Evolutionary conservation across 2,797 vertebrate genomes (phyloP).

Genomic region (Vipera ursinii): DNA sequence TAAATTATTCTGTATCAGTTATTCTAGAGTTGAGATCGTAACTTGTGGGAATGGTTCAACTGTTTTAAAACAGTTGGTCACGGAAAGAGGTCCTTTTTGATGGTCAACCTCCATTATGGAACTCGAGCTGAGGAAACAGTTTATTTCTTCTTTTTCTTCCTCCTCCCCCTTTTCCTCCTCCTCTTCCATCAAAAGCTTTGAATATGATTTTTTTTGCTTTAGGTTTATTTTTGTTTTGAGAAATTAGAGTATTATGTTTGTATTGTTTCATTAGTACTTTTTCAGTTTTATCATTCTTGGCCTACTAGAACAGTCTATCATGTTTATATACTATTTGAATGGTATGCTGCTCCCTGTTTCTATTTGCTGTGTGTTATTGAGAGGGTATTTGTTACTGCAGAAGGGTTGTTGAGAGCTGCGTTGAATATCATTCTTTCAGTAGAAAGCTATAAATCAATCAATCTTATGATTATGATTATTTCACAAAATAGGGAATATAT

Average conservation of each 20-base stretch:
- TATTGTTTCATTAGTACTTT: neutral
- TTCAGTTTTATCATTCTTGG: neutral
- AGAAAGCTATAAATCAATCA: neutral
- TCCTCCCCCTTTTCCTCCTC: neutral
- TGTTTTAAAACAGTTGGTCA: neutral
- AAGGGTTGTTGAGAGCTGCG: neutral
- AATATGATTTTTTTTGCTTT: neutral
- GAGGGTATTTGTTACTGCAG: neutral
- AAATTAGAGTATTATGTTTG: neutral
- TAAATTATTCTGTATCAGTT: neutral
- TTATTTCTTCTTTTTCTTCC: neutral
- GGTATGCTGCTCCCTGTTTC: neutral
- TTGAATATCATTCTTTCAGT: neutral
- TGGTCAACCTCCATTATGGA: neutral
- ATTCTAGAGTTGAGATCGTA: neutral
- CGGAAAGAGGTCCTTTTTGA: neutral
- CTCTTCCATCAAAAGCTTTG: neutral
- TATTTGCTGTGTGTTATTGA: neutral
- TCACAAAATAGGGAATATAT: neutral
- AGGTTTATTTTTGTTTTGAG: neutral
- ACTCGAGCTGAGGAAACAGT: neutral
- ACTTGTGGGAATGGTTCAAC: neutral
- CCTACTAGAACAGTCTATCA: neutral
- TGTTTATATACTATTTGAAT: neutral
- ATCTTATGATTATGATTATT: neutral